These are phyloP conservation scores for Thereuonema tuberculata DNA, from an alignment of 1,140 invertebrate species.

Conservation along the genomic window DNA sequence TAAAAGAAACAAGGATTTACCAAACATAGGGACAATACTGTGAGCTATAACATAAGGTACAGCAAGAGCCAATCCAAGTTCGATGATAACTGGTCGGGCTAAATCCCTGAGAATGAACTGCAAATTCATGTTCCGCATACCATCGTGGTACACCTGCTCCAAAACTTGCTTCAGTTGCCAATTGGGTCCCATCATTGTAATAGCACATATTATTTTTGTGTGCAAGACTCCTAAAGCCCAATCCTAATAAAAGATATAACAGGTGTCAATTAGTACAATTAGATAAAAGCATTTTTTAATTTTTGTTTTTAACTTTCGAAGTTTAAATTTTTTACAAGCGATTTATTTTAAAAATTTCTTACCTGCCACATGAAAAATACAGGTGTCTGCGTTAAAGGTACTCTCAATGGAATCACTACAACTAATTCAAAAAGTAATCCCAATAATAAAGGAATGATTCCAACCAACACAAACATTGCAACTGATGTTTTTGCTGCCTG, in stretches of 20 bases:
- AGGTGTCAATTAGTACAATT: not conserved
- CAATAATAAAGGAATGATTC: slow-evolving; percentile 81
- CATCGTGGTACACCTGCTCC: slow-evolving; percentile 71
- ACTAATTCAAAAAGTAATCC: slow-evolving; percentile 83
- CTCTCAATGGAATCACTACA: slow-evolving; percentile 79
- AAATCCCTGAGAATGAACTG: slow-evolving; percentile 69
- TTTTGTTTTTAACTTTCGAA: slow-evolving; percentile 5
- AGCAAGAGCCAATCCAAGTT: slow-evolving; percentile 71
- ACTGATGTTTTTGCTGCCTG: slow-evolving; percentile 45
- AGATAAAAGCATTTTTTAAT: slow-evolving; percentile 12
- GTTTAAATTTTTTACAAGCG: slow-evolving; percentile 4
- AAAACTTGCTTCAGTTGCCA: slow-evolving; percentile 81
- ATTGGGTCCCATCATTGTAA: slow-evolving; percentile 95
- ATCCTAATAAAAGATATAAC: slow-evolving; percentile 42
- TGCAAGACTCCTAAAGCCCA: slow-evolving; percentile 94
- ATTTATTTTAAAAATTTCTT: too few relatives aligned
- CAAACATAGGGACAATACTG: slow-evolving; percentile 61
- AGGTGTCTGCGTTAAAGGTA: slow-evolving; percentile 84
- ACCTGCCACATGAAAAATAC: slow-evolving; percentile 69
- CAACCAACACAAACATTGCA: slow-evolving; percentile 57
- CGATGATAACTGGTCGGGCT: slow-evolving; percentile 74
- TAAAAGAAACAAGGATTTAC: too few relatives aligned
- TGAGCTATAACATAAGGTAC: slow-evolving; percentile 79
- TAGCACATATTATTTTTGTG: slow-evolving; percentile 93
- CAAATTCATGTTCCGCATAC: slow-evolving; percentile 81